Base-by-base conservation (phyloP, 2,113 vertebrate genomes). In the Orientallactaga bullata region DNA sequence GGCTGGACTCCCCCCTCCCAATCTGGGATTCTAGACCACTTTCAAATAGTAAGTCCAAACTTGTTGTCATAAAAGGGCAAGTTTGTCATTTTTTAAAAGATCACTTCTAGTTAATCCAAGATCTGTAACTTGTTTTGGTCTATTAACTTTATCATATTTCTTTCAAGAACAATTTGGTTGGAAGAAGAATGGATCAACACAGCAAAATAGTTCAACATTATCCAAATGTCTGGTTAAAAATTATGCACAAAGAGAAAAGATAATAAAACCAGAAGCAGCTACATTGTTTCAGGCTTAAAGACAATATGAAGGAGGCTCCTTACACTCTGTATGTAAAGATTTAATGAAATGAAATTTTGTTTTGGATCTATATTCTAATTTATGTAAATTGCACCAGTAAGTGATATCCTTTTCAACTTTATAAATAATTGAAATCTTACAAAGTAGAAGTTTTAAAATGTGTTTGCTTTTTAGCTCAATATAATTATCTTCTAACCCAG, bases 31-130 rank as follows among this genome's bases (percentile, higher is more conserved):
- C 85, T 97, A 86, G 89, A 96, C 95, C 66, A 85, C 95, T 96
- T 97, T 97, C 92, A 72, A 97, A 96, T 55, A 95, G 74, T 96
- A 97, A 90, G 95, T 90, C 92, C 96, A 96, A 94, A 96, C 97
- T 97, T 97, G 89, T 97, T 95, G 94, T 97, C 92, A 97, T 96
- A 95, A 98, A 98, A 98, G 81, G 91, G 91, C 93, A 97, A 96
- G 73, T 92, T 96, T 95, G 95, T 98, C 94, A 93, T 94, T 97
- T 30, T 98, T 97, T 95, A 96, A 97, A 97, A 96, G 88, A 94
- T 97, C 95, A 96, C 89, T 97, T 94, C 83, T 97, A 93, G 95
- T 98, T 98, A 97, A 97, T 98, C 97, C 96, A 94, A 97, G 86
- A 97, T 96, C 93, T 97, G 71, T 97, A 95, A 93, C 97, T 96